Base-by-base conservation (phyloP, 92 coral and sea anemone genomes). In the Umimayanthus kanabou region DNA sequence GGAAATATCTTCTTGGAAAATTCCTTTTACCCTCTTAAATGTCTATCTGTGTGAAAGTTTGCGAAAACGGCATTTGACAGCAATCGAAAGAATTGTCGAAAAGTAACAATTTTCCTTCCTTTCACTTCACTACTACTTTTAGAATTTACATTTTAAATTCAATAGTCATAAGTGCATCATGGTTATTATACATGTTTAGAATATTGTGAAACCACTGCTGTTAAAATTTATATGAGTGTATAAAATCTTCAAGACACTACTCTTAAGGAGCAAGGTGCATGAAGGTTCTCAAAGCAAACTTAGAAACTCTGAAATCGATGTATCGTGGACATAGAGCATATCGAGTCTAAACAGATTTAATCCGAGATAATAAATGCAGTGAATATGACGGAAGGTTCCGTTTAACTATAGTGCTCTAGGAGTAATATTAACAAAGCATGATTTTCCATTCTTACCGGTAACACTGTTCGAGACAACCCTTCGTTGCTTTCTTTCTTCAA, bases 61-160 rank as follows among this genome's bases (percentile, higher is more conserved):
- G 57, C 6, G 18, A 43, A 50, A 70, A 18, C 15, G 25, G 15
- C 23, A 47, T 28, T 47, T 69, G 26, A 45, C 77, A 73, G 39
- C 26, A 28, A 43, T 83, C 37, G 77, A 70, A 49, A 71, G 53
- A 83, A 69, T 70, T 67, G 74, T 45, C 39, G 58, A 83, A 45
- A 69, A 69, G 15, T 30, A 83, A 28, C 30, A 25, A 25, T 28
- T 69, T 69, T 9, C 61, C 67, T 69, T 83, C 81, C 55, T 55
- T 20, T 15, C 25, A 45, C 67, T 67, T 39, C 37, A 33, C 87
- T 13, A 70, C 77, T 18, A 53, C 85, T 29, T 22, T 39, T 26
- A 83, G 66, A 70, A 83, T 83, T 83, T 83, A 71, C 87, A 83
- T 83, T 25, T 83, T 83, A 70, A 83, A 83, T 70, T 83, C 64